Evolutionary conservation across 2,113 vertebrate species (phyloP).

Genomic region (Cardinalis cardinalis): DNA sequence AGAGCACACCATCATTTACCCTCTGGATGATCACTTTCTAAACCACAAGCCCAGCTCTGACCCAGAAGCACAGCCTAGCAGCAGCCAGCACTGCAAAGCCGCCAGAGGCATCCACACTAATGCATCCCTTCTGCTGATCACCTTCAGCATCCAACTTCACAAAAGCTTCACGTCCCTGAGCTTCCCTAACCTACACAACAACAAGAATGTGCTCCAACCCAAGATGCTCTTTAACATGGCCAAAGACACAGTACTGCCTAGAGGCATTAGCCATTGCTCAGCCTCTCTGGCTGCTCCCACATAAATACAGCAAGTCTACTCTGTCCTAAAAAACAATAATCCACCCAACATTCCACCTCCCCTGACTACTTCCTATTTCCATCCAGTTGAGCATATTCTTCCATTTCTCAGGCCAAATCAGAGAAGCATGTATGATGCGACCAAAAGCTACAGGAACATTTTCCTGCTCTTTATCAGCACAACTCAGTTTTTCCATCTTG

Average conservation of each 20-base stretch:
- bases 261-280: neutral
- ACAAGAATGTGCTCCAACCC: neutral
- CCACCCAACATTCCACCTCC: neutral
- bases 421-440: neutral
- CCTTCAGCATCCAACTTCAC: neutral
- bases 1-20: neutral
- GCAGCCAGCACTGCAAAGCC: neutral
- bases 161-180: neutral
- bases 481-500: slow-evolving; percentile 28
- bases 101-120: neutral
- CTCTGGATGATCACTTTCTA: neutral
- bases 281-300: neutral
- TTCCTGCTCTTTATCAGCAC: neutral
- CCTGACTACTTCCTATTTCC: neutral
- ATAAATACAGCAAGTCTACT: neutral
- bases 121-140: neutral
- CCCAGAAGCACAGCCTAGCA: neutral
- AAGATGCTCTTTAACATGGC: neutral
- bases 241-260: neutral
- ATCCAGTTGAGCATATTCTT: neutral
- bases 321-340: neutral
- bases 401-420: neutral
- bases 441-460: neutral
- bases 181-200: neutral
- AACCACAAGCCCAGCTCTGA: neutral